Evolutionary conservation across 1,140 invertebrate genomes (phyloP), one percentile per base, ranked within the genome.

Genomic region (Bombyx mandarina): DNA sequence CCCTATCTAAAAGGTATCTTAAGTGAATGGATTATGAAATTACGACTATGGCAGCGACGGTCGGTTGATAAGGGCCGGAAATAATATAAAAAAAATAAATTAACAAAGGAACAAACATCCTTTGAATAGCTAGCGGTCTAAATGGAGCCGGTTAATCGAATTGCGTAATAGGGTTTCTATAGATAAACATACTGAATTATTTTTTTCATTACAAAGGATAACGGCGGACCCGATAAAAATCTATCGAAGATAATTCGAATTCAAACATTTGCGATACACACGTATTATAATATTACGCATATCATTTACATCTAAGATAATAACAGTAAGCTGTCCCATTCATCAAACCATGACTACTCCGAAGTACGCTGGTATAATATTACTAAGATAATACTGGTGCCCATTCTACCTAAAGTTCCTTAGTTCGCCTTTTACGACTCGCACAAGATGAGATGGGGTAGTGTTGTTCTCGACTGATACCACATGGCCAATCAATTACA

Each of bases 11-110:
- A 22, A 45, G 7, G 43, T 43, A 8, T 22, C 12, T 54, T 22
- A 54, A 45, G 42, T 22, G 26, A 54, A 54, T 44, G 43, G 53
- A 54, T 54, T 54, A 54, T 54, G 44, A 44, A 45, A 54, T 54
- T 54, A 54, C 43, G 45, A 54, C 45, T 22, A 54, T 54, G 53
- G 53, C 45, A 45, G 45, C 45, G 53, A 54, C 45, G 53, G 8
- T 46, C 3, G 12, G 53, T 8, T 44, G 53, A 54, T 54, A 54
- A 54, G 43, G 43, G 7, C 8, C 10, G 53, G 44, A 35, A 35
- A 35, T 2, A 35, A 35, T 44, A 54, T 22, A 54, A 46, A 45
- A 26, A 45, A 54, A 45, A 45, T 45, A 45, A 45, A 54, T 54
- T 45, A 54, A 54, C 53, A 46, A 46, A 54, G 43, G 43, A 45